These are phyloP conservation scores for Argya squamiceps DNA, from an alignment of 2,797 vertebrate genomes.

Conservation along the genomic window DNA sequence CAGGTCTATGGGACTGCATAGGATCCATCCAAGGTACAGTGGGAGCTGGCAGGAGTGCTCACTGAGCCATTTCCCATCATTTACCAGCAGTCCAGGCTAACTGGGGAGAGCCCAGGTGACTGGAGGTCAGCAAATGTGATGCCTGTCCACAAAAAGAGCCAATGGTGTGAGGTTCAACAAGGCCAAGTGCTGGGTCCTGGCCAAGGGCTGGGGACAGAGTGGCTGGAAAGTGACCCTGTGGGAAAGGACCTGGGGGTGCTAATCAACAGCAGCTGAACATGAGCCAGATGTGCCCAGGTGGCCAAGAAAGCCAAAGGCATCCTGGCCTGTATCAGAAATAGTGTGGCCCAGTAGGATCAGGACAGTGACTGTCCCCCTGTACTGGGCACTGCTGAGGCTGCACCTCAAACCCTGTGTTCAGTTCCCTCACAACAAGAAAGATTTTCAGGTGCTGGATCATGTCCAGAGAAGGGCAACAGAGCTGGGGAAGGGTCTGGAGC, in stretches of 20 bases:
- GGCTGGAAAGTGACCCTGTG: not conserved
- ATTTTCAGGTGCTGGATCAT: not conserved
- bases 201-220: not conserved
- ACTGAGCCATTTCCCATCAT: not conserved
- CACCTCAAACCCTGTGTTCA: not conserved
- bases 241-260: not conserved
- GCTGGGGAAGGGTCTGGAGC: not conserved
- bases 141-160: not conserved
- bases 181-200: too few species aligned
- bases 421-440: not conserved
- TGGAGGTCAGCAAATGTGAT: not conserved
- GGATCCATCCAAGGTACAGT: not conserved
- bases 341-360: not conserved
- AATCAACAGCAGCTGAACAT: not conserved
- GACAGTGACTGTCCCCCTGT: not conserved
- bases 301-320: not conserved
- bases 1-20: fast-evolving
- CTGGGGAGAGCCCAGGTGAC: not conserved
- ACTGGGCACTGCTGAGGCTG: not conserved
- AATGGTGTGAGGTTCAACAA: fast-evolving
- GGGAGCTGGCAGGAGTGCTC: not conserved
- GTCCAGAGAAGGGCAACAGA: not conserved
- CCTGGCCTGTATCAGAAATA: not conserved
- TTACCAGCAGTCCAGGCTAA: not conserved
- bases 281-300: not conserved